Evolutionary conservation across 2,888 invertebrate genomes (phyloP), one percentile per base, ranked within the genome.

Genomic region (Macrophya alboannulata): DNA sequence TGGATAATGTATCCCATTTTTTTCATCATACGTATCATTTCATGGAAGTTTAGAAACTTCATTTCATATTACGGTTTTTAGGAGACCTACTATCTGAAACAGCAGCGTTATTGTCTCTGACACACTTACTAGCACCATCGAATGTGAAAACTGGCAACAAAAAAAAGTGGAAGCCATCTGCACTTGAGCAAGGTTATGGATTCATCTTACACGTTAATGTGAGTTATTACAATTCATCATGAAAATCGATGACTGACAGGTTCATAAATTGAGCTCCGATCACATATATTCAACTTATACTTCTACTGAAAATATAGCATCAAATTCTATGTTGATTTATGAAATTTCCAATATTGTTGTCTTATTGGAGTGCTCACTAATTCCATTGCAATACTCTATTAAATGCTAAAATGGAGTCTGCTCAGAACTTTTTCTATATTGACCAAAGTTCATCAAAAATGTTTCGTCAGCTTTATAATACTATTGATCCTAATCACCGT

Each of bases 131-230:
- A 4, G 21, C 68, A 68, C 68, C 68, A 37, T 12, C 68, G 17
- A 68, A 68, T 17, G 68, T 68, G 4, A 68, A 37, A 68, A 68
- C 68, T 68, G 68, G 37, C 68, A 68, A 68, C 6, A 68, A 68
- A 37, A 68, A 68, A 10, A 68, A 68, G 15, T 68, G 68, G 37
- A 68, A 68, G 68, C 68, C 68, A 68, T 68, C 37, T 12, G 68
- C 68, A 68, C 31, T 68, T 4, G 68, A 68, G 37, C 37, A 68
- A 40, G 68, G 68, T 17, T 68, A 15, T 37, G 68, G 68, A 68
- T 68, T 68, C 31, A 68, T 68, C 37, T 68, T 68, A 17, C 68
- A 68, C 17, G 15, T 68, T 10, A 68, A 68, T 68, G 68, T 68
- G 15, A 37, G 68, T 68, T 21, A n/a, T 65, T 68, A 37, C 31